These are phyloP conservation scores for Vultur gryphus DNA, from an alignment of 2,797 vertebrate species.

Conservation along the genomic window DNA sequence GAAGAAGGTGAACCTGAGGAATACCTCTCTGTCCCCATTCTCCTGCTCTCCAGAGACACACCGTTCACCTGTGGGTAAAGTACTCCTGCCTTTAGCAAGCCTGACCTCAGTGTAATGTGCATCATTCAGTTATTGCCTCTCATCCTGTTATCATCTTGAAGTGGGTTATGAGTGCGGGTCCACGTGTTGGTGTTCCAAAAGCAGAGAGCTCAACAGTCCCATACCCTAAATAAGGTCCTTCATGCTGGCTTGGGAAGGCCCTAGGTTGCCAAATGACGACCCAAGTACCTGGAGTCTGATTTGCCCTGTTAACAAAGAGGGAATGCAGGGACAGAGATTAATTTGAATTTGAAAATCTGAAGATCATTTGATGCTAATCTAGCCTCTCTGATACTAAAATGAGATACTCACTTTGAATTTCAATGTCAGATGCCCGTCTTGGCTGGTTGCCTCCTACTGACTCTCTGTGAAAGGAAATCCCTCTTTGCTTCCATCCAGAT, in stretches of 20 bases:
- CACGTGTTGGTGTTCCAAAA: not conserved
- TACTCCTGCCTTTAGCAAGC: not conserved
- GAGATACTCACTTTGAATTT: not conserved
- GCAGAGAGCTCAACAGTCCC: not conserved
- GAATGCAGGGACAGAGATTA: not conserved
- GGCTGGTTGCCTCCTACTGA: not conserved
- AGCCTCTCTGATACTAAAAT: not conserved
- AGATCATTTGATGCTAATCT: not conserved
- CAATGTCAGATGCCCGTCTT: not conserved
- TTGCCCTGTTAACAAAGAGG: not conserved
- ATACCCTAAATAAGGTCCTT: not conserved
- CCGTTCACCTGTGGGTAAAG: not conserved
- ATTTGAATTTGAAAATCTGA: not conserved
- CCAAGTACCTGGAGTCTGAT: not conserved
- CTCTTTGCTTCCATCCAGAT: not conserved
- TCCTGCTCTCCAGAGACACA: not conserved
- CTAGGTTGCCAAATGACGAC: not conserved
- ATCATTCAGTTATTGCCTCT: not conserved
- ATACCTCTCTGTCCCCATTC: not conserved
- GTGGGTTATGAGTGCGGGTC: not conserved
- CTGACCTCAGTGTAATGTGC: not conserved
- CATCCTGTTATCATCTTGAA: fast-evolving
- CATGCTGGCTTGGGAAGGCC: not conserved
- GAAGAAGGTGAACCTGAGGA: not conserved
- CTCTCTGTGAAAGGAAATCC: not conserved